These are phyloP conservation scores for Pogonocherus hispidulus DNA, from an alignment of 2,888 invertebrate genomes.

Conservation along the genomic window DNA sequence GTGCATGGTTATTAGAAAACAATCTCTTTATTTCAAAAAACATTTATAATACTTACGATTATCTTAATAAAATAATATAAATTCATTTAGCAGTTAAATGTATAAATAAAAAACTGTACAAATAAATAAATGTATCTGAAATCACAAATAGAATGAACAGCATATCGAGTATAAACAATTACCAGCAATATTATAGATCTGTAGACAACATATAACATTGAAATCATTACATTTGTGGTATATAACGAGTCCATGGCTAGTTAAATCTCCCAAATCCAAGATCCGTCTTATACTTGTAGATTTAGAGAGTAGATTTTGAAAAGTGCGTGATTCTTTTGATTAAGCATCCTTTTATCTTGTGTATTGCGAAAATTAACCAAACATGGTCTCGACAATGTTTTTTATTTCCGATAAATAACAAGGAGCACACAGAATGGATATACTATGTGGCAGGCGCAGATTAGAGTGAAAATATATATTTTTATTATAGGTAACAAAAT, in stretches of 20 bases:
- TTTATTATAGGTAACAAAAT: conserved; percentile 50
- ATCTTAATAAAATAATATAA: conserved; percentile 59
- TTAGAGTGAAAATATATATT: conserved; percentile 58
- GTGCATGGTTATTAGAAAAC: conserved; percentile 60
- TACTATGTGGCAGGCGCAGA: conserved; percentile 57
- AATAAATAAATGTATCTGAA: conserved; percentile 58
- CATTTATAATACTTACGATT: conserved; percentile 66
- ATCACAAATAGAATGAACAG: conserved; percentile 58
- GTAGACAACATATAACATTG: conserved; percentile 67
- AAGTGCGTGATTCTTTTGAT: too few species aligned
- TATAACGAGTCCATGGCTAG: neutral
- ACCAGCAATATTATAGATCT: conserved; percentile 63
- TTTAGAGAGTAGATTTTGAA: too few species aligned
- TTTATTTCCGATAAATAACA: conserved; percentile 45
- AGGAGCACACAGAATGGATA: conserved; percentile 57
- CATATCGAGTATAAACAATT: conserved; percentile 62
- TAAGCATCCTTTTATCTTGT: neutral
- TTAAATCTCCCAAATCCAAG: neutral
- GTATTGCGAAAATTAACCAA: neutral
- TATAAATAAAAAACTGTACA: conserved; percentile 62
- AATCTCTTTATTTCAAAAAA: conserved; percentile 69
- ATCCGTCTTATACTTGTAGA: too few species aligned
- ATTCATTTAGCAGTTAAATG: conserved; percentile 60
- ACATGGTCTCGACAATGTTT: conserved; percentile 1
- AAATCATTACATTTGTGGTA: conserved; percentile 62